phyloP scores from a whole-genome alignment of 2,888 invertebrate species.

The Anoplius nigerrimus region DNA sequence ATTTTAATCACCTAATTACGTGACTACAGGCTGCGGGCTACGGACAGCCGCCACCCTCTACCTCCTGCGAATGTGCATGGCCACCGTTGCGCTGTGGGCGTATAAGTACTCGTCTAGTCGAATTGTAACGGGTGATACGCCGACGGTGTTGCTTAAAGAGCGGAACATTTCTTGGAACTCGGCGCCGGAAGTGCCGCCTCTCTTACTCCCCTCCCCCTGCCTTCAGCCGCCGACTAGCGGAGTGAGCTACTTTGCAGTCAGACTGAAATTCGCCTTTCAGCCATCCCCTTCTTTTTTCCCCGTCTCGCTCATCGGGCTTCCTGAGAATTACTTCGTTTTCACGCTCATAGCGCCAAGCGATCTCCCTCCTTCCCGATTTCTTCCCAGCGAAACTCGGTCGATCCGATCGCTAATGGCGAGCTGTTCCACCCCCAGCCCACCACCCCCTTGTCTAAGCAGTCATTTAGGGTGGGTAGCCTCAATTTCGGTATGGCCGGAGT shows the following conservation, averaged over 20 bases:
- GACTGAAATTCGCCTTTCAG: not conserved
- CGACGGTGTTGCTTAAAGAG: slow-evolving; percentile 49
- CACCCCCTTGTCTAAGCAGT: not conserved
- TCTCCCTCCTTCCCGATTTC: too few species aligned
- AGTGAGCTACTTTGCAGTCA: slow-evolving; percentile 9
- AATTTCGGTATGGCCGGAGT: too few species aligned
- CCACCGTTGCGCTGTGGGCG: slow-evolving; percentile 48
- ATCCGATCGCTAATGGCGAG: not conserved
- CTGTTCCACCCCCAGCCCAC: too few species aligned
- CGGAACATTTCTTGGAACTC: slow-evolving; percentile 52
- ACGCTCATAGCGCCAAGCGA: too few species aligned
- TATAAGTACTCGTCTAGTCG: slow-evolving; percentile 57
- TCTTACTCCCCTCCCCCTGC: slow-evolving; percentile 21
- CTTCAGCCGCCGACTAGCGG: too few species aligned
- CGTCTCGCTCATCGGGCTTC: not conserved
- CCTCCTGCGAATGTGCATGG: slow-evolving; percentile 62
- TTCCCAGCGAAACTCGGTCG: too few species aligned
- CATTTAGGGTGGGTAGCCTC: not conserved
- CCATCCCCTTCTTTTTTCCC: not conserved
- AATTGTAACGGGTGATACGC: slow-evolving; percentile 60
- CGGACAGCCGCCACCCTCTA: slow-evolving; percentile 64
- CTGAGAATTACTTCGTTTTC: not conserved
- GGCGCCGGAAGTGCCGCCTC: slow-evolving; percentile 38
- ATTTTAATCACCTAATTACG: slow-evolving; percentile 80
- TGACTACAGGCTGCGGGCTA: slow-evolving; percentile 75